Evolutionary conservation across 2,888 invertebrate genomes (phyloP).

Genomic region (Nymphalis urticae): DNA sequence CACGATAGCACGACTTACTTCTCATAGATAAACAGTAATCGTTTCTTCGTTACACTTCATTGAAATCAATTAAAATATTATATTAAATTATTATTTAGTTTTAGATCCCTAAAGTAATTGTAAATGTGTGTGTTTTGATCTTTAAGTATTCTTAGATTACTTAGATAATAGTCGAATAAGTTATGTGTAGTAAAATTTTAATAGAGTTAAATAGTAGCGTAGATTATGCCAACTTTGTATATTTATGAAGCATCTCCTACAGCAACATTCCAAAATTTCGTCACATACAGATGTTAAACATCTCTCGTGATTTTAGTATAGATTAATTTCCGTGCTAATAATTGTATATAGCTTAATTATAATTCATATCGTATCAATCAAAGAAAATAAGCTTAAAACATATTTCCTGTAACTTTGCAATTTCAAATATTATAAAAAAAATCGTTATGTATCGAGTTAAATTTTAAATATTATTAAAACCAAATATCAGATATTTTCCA

Average conservation of each 20-base stretch:
- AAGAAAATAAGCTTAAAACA: not conserved
- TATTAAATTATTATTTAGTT: conserved; percentile 6
- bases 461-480: not conserved
- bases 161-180: not conserved
- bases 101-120: conserved; percentile 23
- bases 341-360: conserved; percentile 4
- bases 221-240: conserved; percentile 29
- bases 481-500: conserved; percentile 21
- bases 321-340: conserved; percentile 1
- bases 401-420: too few species aligned
- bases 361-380: not conserved
- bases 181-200: conserved; percentile 8
- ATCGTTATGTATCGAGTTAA: too few species aligned
- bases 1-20: conserved; percentile 65
- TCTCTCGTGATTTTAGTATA: conserved; percentile 43
- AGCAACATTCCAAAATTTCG: conserved; percentile 75
- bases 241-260: conserved; percentile 45
- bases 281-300: conserved; percentile 56
- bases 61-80: not conserved
- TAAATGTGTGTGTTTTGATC: conserved; percentile 22
- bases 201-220: conserved; percentile 2
- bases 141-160: conserved; percentile 8
- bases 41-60: conserved; percentile 4
- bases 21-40: conserved; percentile 49
- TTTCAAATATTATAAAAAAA: not conserved